A percentile compares a stretch with the other conserved stretches of the same genome.
Conservation (phyloP, 2,888 invertebrate genomes). For the Phyllotreta striolata region DNA sequence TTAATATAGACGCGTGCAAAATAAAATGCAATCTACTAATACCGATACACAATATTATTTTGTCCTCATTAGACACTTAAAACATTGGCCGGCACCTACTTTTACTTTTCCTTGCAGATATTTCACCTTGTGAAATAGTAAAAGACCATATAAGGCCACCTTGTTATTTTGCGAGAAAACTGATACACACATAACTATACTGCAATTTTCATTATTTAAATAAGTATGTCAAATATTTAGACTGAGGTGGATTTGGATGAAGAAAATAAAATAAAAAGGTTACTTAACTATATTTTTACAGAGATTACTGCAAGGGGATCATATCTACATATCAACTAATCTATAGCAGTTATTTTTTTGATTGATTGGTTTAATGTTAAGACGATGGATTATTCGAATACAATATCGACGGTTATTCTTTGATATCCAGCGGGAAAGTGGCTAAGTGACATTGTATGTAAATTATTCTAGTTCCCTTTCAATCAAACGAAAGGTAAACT, state of each 20-base stretch:
- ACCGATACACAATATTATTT: slow-evolving; percentile 45
- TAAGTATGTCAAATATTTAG: slow-evolving; percentile 46
- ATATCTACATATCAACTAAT: no score
- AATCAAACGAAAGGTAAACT: slow-evolving; percentile 11
- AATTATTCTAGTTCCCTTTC: slow-evolving; percentile 11
- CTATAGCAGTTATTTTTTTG: no score
- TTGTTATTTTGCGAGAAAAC: slow-evolving; percentile 52
- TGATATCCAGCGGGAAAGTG: slow-evolving; percentile 3
- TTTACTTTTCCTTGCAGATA: slow-evolving; percentile 60
- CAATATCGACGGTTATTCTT: slow-evolving; percentile 5
- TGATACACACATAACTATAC: slow-evolving; percentile 22
- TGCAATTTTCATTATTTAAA: slow-evolving; percentile 47
- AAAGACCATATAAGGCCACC: slow-evolving; percentile 56
- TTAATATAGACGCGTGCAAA: slow-evolving; percentile 25
- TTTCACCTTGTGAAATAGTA: slow-evolving; percentile 55
- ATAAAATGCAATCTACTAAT: slow-evolving; percentile 40
- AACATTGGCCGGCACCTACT: slow-evolving; percentile 56
- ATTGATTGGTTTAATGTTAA: slow-evolving; percentile 13
- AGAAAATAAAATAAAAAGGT: no score
- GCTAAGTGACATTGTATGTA: slow-evolving; percentile 17
- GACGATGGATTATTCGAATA: neutral
- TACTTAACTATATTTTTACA: no score
- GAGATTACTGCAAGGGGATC: no score
- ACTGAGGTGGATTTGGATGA: slow-evolving; percentile 29
- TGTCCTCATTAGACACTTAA: slow-evolving; percentile 55